phyloP scores from a whole-genome alignment of 2,888 invertebrate genomes.

The Galerucella calmariensis region DNA sequence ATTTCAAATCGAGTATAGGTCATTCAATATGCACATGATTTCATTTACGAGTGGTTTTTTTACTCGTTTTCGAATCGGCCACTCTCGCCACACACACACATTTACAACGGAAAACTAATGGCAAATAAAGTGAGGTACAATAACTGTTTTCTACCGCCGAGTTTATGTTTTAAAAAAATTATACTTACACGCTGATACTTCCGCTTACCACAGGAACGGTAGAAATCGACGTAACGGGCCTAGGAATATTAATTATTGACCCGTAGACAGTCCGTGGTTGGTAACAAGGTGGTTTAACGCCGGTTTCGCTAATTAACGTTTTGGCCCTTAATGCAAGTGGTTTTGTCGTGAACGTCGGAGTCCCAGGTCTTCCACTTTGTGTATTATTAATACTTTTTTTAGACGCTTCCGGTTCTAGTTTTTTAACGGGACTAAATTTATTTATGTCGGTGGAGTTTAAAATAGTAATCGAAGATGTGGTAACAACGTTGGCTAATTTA shows the following conservation, averaged over 20 bases:
- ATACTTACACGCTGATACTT: slow-evolving; percentile 21
- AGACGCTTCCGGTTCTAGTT: not conserved
- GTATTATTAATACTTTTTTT: slow-evolving; percentile 13
- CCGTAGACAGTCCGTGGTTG: slow-evolving; percentile 57
- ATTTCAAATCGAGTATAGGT: too few relatives aligned
- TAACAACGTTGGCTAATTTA: slow-evolving; percentile 12
- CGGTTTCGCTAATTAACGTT: slow-evolving; percentile 34
- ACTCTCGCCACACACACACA: too few relatives aligned
- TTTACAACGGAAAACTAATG: too few relatives aligned
- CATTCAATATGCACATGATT: too few relatives aligned
- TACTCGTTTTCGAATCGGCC: too few relatives aligned
- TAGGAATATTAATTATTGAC: slow-evolving; percentile 58
- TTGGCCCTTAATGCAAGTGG: slow-evolving; percentile 36
- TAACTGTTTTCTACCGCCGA: too few relatives aligned
- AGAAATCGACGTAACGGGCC: slow-evolving; percentile 47
- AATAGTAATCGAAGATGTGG: not conserved
- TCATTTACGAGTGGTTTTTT: too few relatives aligned
- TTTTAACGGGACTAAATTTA: slow-evolving; percentile 7
- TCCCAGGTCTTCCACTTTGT: slow-evolving; percentile 36
- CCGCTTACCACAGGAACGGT: not conserved
- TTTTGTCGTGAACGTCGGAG: slow-evolving; percentile 34
- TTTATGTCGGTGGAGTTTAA: not conserved
- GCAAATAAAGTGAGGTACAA: too few relatives aligned
- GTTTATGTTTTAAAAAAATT: not conserved
- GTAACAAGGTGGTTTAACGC: slow-evolving; percentile 55